Evolutionary conservation across 2,888 invertebrate genomes (phyloP).

Genomic region (Drosophila mulleri): DNA sequence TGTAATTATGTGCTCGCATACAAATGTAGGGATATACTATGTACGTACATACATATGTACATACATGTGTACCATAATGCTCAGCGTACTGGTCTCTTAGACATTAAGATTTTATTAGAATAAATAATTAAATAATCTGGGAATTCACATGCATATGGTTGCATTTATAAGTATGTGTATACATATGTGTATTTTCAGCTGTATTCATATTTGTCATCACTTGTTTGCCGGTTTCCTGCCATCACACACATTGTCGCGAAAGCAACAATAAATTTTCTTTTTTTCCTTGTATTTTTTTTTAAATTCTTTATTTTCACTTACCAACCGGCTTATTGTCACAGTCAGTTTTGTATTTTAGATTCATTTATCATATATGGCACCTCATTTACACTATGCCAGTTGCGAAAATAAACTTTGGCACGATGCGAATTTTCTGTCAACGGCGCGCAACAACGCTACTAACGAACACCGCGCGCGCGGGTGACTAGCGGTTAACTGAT

Average conservation of each 20-base stretch:
- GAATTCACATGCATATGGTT: constrained; percentile 4
- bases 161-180: constrained; percentile 2
- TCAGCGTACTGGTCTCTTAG: constrained; percentile 9
- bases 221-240: constrained; percentile 46
- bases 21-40: constrained; percentile 7
- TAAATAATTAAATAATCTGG: constrained; percentile 27
- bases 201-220: constrained; percentile 41
- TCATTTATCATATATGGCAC: constrained; percentile 58
- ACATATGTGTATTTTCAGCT: constrained; percentile 19
- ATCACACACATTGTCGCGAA: constrained; percentile 3
- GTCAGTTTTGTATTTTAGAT: constrained; percentile 32
- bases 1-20: constrained; percentile 7
- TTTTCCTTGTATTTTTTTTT: background rate
- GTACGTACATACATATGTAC: background rate
- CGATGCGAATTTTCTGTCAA: constrained; percentile 31
- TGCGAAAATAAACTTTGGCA: constrained; percentile 37
- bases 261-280: constrained; percentile 6
- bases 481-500: constrained; percentile 63
- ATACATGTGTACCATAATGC: constrained; percentile 2
- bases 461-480: constrained; percentile 61
- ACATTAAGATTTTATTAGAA: constrained; percentile 13
- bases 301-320: constrained; percentile 32
- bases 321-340: constrained; percentile 57
- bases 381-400: constrained; percentile 30
- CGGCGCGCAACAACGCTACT: constrained; percentile 34